These are phyloP conservation scores for Syrrhaptes paradoxus DNA, from an alignment of 2,113 vertebrate genomes.

Conservation along the genomic window DNA sequence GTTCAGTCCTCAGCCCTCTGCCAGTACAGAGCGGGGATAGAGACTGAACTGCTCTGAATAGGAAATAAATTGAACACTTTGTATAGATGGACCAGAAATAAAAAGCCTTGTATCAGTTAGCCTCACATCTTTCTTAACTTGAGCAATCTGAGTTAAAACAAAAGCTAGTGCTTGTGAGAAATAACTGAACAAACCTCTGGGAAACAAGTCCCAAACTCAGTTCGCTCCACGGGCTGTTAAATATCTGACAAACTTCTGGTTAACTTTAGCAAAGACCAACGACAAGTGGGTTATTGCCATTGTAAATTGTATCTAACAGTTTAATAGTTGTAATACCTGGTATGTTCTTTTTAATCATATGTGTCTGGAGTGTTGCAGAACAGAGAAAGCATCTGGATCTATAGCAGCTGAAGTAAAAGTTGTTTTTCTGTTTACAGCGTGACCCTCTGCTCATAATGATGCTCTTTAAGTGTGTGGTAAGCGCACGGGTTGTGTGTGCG, in stretches of 20 bases:
- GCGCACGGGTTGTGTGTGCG: rapidly evolving
- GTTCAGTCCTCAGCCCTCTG: not conserved
- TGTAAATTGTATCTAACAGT: constrained; percentile 54
- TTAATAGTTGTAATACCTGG: constrained; percentile 50
- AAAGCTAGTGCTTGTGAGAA: not conserved
- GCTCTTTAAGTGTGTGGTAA: not conserved
- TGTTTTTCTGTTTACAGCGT: constrained; percentile 43
- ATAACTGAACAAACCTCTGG: not conserved
- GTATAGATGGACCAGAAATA: not conserved
- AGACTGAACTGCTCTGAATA: not conserved
- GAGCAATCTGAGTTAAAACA: not conserved
- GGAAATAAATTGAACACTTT: not conserved
- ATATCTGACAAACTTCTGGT: constrained; percentile 57
- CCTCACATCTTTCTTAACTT: not conserved
- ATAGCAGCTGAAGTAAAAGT: constrained; percentile 41
- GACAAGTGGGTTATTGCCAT: constrained; percentile 35
- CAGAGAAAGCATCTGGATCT: constrained; percentile 61
- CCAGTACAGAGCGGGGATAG: not conserved
- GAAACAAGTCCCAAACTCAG: not conserved
- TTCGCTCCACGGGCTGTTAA: constrained; percentile 7
- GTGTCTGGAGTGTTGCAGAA: constrained; percentile 23
- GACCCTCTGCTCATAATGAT: not conserved
- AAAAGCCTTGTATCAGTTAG: not conserved
- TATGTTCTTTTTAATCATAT: constrained; percentile 41
- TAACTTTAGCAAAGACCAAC: constrained; percentile 18